Base-by-base conservation (phyloP, 92 coral and sea anemone genomes). In the Umimayanthus kanabou region DNA sequence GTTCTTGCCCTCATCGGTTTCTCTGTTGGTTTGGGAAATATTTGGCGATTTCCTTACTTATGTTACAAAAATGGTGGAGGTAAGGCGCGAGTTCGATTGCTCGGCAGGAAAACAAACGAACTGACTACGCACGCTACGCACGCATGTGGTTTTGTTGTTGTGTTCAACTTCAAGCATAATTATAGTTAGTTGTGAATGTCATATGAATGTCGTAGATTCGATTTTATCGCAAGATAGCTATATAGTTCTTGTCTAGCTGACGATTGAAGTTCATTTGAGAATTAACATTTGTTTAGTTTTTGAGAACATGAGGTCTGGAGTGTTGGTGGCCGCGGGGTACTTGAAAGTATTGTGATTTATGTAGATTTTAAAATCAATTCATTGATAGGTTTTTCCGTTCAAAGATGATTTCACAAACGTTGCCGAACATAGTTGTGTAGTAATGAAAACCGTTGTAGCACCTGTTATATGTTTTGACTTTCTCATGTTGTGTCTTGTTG, bases 11-110 rank as follows among this genome's bases (percentile, higher is more conserved):
- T 94, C 53, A 95, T 95, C 69, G 98, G 98, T 1, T 90, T 95
- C 73, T 94, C 98, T 25, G 98, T 95, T 20, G 98, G 98, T 39
- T 91, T 95, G 53, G 98, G 98, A 58, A 95, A 95, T 91, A 94
- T 95, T 77, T 95, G 98, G 98, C 94, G 98, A 49, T 95, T 95
- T 80, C 98, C 98, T 4, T 95, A 95, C 76, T 86, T 95, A 65
- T 95, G 98, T 65, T 94, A 93, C 87, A 90, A 94, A 83, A 95
- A 95, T 86, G 98, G 98, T 0, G 96, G 98, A 23, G 98, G 98
- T 94, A 76, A 93, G 95, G 39, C 29, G n/a, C 69, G 69, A 61
- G 69, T 61, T 61, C 69, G 69, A 55, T 55, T 61, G 0, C 9
- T 61, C 22, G 69, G n/a, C 69, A 6, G 25, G 69, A 61, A 25